phyloP scores from a whole-genome alignment of 2,797 vertebrate genomes.

The Sebastes hubbsi region DNA sequence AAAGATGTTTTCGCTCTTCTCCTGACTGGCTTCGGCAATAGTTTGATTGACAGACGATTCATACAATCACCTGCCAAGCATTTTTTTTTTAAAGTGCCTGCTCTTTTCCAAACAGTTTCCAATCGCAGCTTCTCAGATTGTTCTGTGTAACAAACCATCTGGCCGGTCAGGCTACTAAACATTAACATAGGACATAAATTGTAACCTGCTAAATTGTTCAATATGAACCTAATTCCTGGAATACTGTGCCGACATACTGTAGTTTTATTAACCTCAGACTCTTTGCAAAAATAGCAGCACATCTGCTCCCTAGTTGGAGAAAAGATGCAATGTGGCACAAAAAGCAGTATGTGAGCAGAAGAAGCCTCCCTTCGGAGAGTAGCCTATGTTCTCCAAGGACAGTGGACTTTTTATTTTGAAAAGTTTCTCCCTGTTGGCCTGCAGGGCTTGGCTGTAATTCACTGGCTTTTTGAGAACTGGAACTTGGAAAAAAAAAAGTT shows the following conservation, averaged over 20 bases:
- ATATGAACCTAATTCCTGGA: not conserved
- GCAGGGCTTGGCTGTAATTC: constrained; percentile 17
- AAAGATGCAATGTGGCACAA: not conserved
- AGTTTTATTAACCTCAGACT: not conserved
- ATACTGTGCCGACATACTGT: not conserved
- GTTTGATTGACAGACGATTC: too few relatives aligned
- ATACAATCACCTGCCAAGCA: too few relatives aligned
- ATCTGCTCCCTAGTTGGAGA: not conserved
- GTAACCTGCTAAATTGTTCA: not conserved
- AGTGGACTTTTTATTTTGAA: not conserved
- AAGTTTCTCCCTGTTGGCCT: constrained; percentile 5
- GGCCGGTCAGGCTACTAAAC: not conserved
- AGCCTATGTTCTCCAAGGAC: not conserved
- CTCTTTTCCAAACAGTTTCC: too few relatives aligned
- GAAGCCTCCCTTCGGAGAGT: not conserved
- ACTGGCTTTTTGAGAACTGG: not conserved
- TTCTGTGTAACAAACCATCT: not conserved
- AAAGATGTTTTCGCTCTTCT: too few relatives aligned
- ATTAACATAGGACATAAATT: not conserved
- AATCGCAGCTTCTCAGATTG: too few relatives aligned
- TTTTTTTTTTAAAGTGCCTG: too few relatives aligned
- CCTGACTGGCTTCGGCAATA: too few relatives aligned
- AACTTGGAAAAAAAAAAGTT: not conserved
- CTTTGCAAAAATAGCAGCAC: not conserved
- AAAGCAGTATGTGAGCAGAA: not conserved